Evolutionary conservation across 2,797 vertebrate species (phyloP).

Genomic region (Anas acuta): DNA sequence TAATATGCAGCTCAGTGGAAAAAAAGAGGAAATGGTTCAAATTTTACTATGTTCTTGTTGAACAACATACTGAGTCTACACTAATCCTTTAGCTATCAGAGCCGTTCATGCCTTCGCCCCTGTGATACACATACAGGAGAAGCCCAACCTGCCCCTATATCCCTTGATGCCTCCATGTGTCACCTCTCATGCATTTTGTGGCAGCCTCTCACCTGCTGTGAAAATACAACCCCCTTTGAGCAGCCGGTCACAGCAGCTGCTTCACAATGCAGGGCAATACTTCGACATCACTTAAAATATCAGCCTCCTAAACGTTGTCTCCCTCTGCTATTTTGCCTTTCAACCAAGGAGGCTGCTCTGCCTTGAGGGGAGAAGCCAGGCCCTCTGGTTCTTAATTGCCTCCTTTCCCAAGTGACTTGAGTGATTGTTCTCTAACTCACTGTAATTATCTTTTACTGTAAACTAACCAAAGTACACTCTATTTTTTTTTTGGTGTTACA

Average conservation of each 20-base stretch:
- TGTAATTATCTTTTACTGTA: constrained; percentile 49
- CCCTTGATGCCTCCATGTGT: fast-evolving
- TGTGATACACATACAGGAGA: neutral
- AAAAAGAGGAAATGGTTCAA: neutral
- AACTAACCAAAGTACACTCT: constrained; percentile 1
- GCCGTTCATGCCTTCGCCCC: neutral
- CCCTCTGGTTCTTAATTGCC: constrained; percentile 13
- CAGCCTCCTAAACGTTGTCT: neutral
- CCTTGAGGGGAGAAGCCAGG: neutral
- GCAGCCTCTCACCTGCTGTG: neutral
- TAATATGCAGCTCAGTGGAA: neutral
- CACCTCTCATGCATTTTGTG: neutral
- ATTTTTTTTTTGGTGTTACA: neutral
- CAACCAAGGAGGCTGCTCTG: neutral
- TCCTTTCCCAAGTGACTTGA: constrained; percentile 7
- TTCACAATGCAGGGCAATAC: neutral
- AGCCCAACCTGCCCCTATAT: neutral
- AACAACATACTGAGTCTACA: neutral
- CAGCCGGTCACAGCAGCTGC: neutral
- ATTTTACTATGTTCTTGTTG: neutral
- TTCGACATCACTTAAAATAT: neutral
- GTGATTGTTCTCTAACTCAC: constrained; percentile 31
- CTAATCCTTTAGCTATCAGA: neutral
- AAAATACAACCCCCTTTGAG: neutral
- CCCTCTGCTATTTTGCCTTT: neutral